phyloP scores from a whole-genome alignment of 2,888 invertebrate species.

The Drosophila kambysellisi region DNA sequence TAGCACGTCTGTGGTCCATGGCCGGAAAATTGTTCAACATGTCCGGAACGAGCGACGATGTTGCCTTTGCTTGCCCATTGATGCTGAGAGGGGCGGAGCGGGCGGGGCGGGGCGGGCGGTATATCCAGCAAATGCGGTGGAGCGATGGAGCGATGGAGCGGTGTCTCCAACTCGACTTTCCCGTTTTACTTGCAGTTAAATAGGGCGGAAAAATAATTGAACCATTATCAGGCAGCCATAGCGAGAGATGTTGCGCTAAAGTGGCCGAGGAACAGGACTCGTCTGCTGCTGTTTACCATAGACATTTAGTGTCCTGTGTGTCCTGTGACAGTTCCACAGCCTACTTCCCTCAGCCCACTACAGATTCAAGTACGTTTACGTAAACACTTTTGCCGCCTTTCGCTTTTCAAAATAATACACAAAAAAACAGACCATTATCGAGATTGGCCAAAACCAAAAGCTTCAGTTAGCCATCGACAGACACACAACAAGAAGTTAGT shows the following conservation, averaged over 20 bases:
- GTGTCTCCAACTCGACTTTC: slow-evolving; percentile 28
- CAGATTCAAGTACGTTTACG: not conserved
- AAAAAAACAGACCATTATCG: not conserved
- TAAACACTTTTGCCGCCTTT: not conserved
- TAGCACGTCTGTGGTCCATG: slow-evolving; percentile 58
- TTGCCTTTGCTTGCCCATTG: slow-evolving; percentile 6
- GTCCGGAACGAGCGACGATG: slow-evolving; percentile 57
- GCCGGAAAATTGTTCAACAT: slow-evolving; percentile 74
- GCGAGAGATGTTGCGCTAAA: slow-evolving; percentile 11
- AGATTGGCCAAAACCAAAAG: no score
- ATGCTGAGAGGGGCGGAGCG: not conserved
- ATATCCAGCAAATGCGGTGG: not conserved
- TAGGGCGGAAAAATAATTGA: slow-evolving; percentile 93
- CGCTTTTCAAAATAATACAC: not conserved
- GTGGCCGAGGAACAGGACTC: slow-evolving; percentile 12
- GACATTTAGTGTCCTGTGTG: not conserved
- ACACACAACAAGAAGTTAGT: not conserved
- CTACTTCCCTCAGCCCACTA: not conserved
- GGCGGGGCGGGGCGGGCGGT: not conserved
- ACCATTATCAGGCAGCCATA: slow-evolving; percentile 81
- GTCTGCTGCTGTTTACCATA: slow-evolving; percentile 10
- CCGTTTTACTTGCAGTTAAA: slow-evolving; percentile 88
- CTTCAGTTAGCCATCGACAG: not conserved
- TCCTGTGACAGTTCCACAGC: not conserved
- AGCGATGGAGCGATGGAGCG: slow-evolving; percentile 1